These are phyloP conservation scores for Porites australiensis DNA, from an alignment of 64 coral and sea anemone genomes.

Conservation along the genomic window DNA sequence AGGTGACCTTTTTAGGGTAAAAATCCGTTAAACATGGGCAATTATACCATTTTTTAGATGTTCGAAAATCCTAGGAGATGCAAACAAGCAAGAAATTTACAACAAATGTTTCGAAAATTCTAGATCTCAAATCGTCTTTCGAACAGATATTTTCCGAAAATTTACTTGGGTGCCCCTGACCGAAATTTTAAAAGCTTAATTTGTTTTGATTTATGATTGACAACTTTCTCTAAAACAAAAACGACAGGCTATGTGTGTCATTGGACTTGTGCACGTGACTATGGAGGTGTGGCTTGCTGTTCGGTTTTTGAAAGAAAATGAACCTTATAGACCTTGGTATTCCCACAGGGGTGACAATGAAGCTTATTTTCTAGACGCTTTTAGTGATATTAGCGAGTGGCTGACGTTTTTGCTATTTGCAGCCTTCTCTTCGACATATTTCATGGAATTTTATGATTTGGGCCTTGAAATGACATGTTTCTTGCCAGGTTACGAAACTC, in stretches of 20 bases:
- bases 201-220: no score
- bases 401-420: slow-evolving; percentile 6
- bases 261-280: slow-evolving; percentile 2
- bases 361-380: neutral
- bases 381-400: slow-evolving; percentile 3
- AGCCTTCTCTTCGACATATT: neutral
- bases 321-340: neutral
- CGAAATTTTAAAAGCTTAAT: no score
- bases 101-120: no score
- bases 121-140: no score
- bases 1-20: no score
- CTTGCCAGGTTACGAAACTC: neutral
- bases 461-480: slow-evolving; percentile 18
- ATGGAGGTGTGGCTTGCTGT: neutral
- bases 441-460: neutral
- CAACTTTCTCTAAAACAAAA: no score
- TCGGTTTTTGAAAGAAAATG: neutral
- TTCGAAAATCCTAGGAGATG: no score
- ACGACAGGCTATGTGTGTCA: neutral
- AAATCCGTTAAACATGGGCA: no score
- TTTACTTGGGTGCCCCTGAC: no score
- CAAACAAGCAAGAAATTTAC: no score
- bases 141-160: no score
- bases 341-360: neutral
- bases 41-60: no score